Percentiles rank a stretch among this genome's conserved stretches.
Evolutionary conservation across 92 coral and sea anemone species (phyloP).

Genomic region (Epizoanthus scotinus): DNA sequence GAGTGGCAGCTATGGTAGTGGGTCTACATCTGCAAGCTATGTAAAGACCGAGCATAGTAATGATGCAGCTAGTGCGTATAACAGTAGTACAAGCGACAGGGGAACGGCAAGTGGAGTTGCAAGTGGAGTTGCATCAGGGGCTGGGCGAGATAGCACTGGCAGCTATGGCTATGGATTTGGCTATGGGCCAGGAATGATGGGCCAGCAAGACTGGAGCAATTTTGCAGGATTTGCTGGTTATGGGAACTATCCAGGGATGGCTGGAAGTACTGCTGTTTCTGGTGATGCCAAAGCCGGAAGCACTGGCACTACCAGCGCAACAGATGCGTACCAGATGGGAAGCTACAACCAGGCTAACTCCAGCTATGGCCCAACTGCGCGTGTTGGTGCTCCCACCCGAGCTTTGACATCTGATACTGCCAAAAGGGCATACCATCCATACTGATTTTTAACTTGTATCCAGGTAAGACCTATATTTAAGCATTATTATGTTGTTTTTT

Average conservation of each 20-base stretch:
- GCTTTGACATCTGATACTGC: not conserved
- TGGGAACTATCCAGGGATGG: slow-evolving; percentile 36
- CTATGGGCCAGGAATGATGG: slow-evolving; percentile 32
- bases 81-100: not conserved
- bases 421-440: slow-evolving; percentile 52
- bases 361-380: slow-evolving; percentile 63
- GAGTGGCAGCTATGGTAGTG: slow-evolving; percentile 41
- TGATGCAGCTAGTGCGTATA: slow-evolving; percentile 42
- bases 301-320: slow-evolving; percentile 19
- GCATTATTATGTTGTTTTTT: not conserved
- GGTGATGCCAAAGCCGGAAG: slow-evolving; percentile 31
- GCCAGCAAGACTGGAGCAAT: slow-evolving; percentile 44
- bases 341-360: slow-evolving; percentile 73
- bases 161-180: slow-evolving; percentile 12
- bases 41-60: slow-evolving; percentile 53
- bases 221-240: slow-evolving; percentile 57
- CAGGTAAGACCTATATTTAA: slow-evolving; percentile 13
- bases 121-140: no score
- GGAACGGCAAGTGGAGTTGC: not conserved
- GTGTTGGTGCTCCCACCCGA: slow-evolving; percentile 30
- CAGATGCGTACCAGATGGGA: slow-evolving; percentile 60
- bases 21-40: slow-evolving; percentile 43
- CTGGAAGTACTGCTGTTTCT: slow-evolving; percentile 31
- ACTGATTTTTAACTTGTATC: slow-evolving; percentile 21
- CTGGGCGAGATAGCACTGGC: slow-evolving; percentile 2